Percentiles rank a stretch among this genome's conserved stretches.
Conservation (phyloP, 2,888 invertebrate species). For the Sthenelais limicola region DNA sequence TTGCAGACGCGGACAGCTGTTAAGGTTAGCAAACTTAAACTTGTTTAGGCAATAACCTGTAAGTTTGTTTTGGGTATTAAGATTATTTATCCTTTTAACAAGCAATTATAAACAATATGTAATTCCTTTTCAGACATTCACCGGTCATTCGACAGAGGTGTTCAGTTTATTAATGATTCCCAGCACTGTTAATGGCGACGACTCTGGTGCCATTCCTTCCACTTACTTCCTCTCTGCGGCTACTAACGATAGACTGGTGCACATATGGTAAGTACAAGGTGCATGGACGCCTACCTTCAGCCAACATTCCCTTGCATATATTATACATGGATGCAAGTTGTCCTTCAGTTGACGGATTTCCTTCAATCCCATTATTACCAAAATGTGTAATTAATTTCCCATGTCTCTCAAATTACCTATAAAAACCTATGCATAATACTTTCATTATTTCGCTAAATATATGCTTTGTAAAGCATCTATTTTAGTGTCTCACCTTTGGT, state of each 20-base stretch:
- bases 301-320: too few species aligned
- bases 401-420: too few species aligned
- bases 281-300: too few species aligned
- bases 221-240: conserved; percentile 68
- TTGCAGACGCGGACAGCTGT: conserved; percentile 76
- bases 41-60: not conserved
- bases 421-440: too few species aligned
- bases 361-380: too few species aligned
- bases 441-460: too few species aligned
- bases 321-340: too few species aligned
- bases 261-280: conserved; percentile 63
- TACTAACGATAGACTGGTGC: conserved; percentile 65
- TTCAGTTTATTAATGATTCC: conserved; percentile 60
- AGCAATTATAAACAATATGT: not conserved
- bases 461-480: too few species aligned
- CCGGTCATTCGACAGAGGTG: conserved; percentile 70
- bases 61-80: not conserved
- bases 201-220: conserved; percentile 39
- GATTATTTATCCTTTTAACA: not conserved
- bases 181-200: not conserved
- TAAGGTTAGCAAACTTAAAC: conserved; percentile 64
- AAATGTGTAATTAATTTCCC: too few species aligned
- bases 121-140: conserved; percentile 61
- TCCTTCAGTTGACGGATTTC: too few species aligned
- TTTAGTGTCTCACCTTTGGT: too few species aligned